Conservation (phyloP, 2,113 vertebrate species). For the Pelvicachromis taeniatus region DNA sequence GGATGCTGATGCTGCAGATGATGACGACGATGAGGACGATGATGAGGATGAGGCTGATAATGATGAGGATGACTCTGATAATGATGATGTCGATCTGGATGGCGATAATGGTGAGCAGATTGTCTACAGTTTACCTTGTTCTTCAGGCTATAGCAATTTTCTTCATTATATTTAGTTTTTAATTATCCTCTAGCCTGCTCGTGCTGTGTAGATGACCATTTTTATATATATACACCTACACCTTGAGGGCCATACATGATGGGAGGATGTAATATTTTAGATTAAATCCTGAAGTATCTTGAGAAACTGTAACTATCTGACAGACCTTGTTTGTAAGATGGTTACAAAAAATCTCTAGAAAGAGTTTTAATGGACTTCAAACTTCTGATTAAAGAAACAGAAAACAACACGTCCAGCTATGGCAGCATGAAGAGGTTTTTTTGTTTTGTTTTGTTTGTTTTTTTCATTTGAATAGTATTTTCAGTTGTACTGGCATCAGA, state of each 20-base stretch:
- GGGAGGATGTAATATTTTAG: background rate
- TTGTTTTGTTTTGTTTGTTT: background rate
- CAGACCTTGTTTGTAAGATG: background rate
- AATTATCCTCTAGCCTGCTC: background rate
- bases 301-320: background rate
- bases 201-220: background rate
- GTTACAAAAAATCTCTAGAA: background rate
- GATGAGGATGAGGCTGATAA: conserved; percentile 63
- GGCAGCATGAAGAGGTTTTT: background rate
- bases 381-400: background rate
- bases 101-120: conserved; percentile 90
- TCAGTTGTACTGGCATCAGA: background rate
- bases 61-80: conserved; percentile 79
- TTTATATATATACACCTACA: too few relatives aligned
- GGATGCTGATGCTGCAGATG: conserved; percentile 85
- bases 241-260: background rate
- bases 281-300: background rate
- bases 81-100: conserved; percentile 85
- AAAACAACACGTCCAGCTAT: background rate
- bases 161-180: background rate
- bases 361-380: background rate
- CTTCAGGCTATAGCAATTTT: background rate
- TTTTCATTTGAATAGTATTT: background rate
- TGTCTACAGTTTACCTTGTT: background rate
- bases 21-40: conserved; percentile 71